Base-by-base conservation (phyloP, 2,797 vertebrate genomes). In the Xiphophorus birchmanni region DNA sequence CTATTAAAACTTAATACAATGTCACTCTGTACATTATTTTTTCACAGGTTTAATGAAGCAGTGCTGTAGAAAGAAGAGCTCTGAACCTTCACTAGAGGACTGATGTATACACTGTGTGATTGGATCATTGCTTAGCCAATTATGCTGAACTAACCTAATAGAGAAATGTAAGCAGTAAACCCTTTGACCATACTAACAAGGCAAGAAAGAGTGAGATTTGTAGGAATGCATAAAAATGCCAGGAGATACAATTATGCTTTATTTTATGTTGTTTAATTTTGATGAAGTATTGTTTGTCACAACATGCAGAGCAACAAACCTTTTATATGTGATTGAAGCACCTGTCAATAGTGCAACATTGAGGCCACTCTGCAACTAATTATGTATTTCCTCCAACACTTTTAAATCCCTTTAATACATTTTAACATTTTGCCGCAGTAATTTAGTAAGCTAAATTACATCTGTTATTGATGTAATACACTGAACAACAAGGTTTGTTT, bases 121-220 rank as follows among this genome's bases (percentile, higher is more conserved):
- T 81, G 87, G 85, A 80, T 92, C 92, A 92, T 94, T 94, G 90
- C 86, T 92, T 78, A 48, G 77, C 52, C 83, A 94, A 94, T 94
- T 93, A 91, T 87, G 85, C 82, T 80, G 88, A 91, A 89, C 89
- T 87, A 91, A 90, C 80, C 73, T 76, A 69, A 73, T 86, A 54
- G 56, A 84, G 74, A 65, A 77, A 82, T 80, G 74, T 77, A 75
- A 82, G 69, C 2, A 42, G 71, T 76, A 56, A 76, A 82, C 76
- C 80, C 71, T 82, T 80, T 85, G 65, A 84, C 86, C 78, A 79
- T 48, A 52, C 58, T 87, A 91, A 89, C 75, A 82, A 87, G 89
- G 67, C 40, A 81, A 52, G 56, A 78, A 79, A 63, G 50, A 85
- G 71, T 42, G 3, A 52, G 67, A 29, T 80, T 17, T 37, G 40